Base-by-base conservation (phyloP, 1,140 invertebrate species). In the Hesperophylax magnus region DNA sequence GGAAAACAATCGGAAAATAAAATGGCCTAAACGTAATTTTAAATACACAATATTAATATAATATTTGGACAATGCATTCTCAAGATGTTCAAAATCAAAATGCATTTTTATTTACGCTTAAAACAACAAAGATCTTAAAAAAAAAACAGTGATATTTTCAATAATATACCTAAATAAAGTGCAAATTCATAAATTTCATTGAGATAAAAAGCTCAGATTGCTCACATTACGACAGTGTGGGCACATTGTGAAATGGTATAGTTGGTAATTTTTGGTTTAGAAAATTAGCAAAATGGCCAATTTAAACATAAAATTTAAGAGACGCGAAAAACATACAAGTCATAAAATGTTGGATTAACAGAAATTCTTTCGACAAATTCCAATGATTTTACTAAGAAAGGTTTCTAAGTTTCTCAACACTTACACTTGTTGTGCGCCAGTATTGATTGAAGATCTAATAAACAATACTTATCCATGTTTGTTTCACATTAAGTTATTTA, bases 11-110 rank as follows among this genome's bases (percentile, higher is more conserved):
- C 56, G 11, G 7, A n/a, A 58, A n/a, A 20, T 17, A 18, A 18
- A 18, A 18, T 58, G n/a, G 39, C 39, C 20, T 58, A 58, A 58
- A 18, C 17, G n/a, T 58, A 18, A 58, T 47, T 47, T 47, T 58
- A 58, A 58, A 58, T 58, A 58, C 20, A 58, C 56, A 58, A 58
- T 58, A 58, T 58, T 65, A 65, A 65, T 65, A 65, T 65, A 65
- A 65, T 65, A 65, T 65, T 65, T 65, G 61, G 61, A 65, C 61
- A 65, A 65, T 65, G 24, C 61, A 65, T 15, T 17, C 15, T 27
- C 5, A 65, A 7, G 24, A 65, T 24, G 24, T 65, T 58, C n/a
- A 9, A 58, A 58, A 18, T 58, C n/a, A 18, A 58, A 18, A 47
- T 11, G 11, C 39, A 47, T 47, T 47, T 47, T 47, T 47, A 47